phyloP scores from a whole-genome alignment of 1,140 invertebrate species.

The Temnothorax curvispinosus region DNA sequence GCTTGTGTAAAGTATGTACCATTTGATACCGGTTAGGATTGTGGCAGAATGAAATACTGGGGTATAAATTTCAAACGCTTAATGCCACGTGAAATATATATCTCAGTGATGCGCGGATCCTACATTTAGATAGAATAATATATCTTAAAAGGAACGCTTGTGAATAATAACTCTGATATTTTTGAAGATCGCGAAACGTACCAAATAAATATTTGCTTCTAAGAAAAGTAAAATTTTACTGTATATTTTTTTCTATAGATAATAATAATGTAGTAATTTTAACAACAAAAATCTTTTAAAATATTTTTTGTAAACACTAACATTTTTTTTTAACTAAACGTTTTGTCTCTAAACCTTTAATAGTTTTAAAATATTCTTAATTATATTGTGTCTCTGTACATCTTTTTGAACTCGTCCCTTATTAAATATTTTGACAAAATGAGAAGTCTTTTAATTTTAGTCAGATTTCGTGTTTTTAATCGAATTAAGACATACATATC shows the following conservation, averaged over 20 bases:
- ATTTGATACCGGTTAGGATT: slow-evolving; percentile 29
- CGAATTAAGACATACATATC: not conserved
- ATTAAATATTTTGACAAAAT: not conserved
- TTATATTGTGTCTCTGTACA: not conserved
- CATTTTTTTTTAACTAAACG: not conserved
- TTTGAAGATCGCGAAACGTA: not conserved
- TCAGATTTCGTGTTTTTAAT: not conserved
- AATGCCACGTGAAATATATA: slow-evolving; percentile 55
- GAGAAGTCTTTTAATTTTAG: not conserved
- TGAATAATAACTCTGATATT: slow-evolving; percentile 36
- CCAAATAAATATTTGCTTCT: not conserved
- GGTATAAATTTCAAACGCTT: slow-evolving; percentile 57
- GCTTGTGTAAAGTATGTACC: slow-evolving; percentile 18
- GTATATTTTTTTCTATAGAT: not conserved
- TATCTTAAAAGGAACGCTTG: slow-evolving; percentile 20
- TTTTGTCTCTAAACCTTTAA: not conserved
- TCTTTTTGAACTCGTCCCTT: not conserved
- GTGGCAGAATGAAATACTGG: slow-evolving; percentile 37
- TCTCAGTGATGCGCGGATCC: slow-evolving; percentile 39
- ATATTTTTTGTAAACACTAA: not conserved
- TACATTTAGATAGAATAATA: slow-evolving; percentile 53
- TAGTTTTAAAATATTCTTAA: not conserved
- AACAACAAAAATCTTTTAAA: not conserved
- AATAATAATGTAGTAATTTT: not conserved
- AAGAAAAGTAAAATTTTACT: not conserved